phyloP scores from a whole-genome alignment of 2,797 vertebrate genomes.

The Pristis pectinata region DNA sequence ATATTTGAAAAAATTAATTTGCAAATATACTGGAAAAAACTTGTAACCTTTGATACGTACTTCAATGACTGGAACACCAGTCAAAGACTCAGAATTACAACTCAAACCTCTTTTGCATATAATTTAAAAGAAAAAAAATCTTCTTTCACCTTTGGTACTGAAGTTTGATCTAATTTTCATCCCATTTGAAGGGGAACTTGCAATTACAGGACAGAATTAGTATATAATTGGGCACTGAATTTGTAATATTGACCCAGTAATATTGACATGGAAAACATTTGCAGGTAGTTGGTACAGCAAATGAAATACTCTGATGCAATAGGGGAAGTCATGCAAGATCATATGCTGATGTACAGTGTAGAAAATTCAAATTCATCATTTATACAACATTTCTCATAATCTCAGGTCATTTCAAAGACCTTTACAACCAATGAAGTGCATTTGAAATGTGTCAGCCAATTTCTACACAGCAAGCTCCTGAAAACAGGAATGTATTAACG shows the following conservation, averaged over 20 bases:
- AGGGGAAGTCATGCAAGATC: not conserved
- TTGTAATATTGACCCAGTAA: not conserved
- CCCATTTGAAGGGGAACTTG: not conserved
- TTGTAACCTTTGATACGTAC: not conserved
- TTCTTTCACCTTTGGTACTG: not conserved
- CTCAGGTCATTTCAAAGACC: too few species aligned
- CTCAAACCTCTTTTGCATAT: not conserved
- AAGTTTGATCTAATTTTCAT: not conserved
- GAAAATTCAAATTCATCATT: too few species aligned
- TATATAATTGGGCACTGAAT: not conserved
- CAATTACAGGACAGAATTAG: not conserved
- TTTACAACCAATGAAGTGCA: too few species aligned
- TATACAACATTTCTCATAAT: too few species aligned
- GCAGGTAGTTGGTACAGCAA: not conserved
- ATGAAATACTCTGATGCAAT: not conserved
- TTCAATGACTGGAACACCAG: not conserved
- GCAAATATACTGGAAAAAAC: not conserved
- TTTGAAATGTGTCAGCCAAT: too few species aligned
- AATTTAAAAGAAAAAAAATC: not conserved
- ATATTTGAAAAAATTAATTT: not conserved
- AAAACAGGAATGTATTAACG: too few species aligned
- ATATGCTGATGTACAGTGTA: not conserved
- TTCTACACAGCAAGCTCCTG: too few species aligned
- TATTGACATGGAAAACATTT: not conserved
- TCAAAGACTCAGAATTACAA: not conserved